These are phyloP conservation scores for Meandrusa payeni DNA, from an alignment of 2,888 invertebrate species.

Conservation along the genomic window DNA sequence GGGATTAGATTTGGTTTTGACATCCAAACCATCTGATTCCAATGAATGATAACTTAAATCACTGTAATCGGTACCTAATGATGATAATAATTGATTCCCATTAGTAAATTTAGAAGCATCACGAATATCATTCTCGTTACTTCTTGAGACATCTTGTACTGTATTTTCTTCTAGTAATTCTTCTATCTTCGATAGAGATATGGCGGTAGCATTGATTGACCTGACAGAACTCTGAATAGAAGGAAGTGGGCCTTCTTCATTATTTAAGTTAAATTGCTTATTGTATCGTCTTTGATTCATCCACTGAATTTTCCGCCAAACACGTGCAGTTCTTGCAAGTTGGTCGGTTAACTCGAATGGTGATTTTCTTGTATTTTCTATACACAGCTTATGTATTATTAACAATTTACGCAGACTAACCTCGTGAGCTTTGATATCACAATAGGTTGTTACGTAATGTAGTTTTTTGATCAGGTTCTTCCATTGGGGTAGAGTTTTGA, in stretches of 20 bases:
- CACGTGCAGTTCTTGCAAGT: slow-evolving; percentile 50
- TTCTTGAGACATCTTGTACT: slow-evolving; percentile 16
- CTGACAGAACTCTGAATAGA: slow-evolving; percentile 2
- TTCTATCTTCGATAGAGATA: background rate
- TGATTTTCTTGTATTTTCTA: slow-evolving; percentile 46
- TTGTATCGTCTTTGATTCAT: slow-evolving; percentile 4
- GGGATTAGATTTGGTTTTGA: slow-evolving; percentile 27
- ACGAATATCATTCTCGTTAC: slow-evolving; percentile 3
- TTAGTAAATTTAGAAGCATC: slow-evolving; percentile 50
- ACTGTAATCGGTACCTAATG: slow-evolving; percentile 37
- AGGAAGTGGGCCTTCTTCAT: slow-evolving; percentile 19
- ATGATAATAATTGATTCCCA: slow-evolving; percentile 49
- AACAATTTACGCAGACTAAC: slow-evolving; percentile 44
- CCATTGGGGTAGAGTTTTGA: slow-evolving; percentile 55
- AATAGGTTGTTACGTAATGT: slow-evolving; percentile 41
- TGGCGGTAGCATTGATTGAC: slow-evolving; percentile 6
- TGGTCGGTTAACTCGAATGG: slow-evolving; percentile 56
- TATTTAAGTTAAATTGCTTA: background rate
- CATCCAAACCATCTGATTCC: slow-evolving; percentile 15
- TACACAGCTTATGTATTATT: slow-evolving; percentile 56
- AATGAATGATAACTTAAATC: slow-evolving; percentile 31
- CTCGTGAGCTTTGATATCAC: slow-evolving; percentile 45
- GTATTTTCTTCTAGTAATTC: slow-evolving; percentile 30
- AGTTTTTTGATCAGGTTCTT: slow-evolving; percentile 48
- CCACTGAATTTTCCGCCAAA: slow-evolving; percentile 39